Conservation (phyloP, 2,797 vertebrate species). For the Heterohyrax brucei region DNA sequence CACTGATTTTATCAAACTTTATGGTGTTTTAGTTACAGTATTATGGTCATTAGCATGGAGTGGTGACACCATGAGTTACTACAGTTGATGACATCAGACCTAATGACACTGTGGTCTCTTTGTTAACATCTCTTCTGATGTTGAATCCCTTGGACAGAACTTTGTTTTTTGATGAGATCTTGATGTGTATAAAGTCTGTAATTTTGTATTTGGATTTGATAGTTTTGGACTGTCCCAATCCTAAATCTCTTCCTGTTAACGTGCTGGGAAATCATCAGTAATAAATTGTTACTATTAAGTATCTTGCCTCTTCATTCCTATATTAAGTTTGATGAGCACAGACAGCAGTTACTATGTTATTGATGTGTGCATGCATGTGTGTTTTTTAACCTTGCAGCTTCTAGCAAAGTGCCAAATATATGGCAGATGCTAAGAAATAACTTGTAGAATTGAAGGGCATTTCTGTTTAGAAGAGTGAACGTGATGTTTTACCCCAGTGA, state of each 20-base stretch:
- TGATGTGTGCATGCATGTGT: background rate
- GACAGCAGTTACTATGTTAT: background rate
- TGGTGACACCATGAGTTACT: no score
- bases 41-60: no score
- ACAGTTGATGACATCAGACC: no score
- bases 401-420: background rate
- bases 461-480: constrained; percentile 54
- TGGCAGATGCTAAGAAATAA: constrained; percentile 58
- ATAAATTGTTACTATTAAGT: constrained; percentile 7
- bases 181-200: background rate
- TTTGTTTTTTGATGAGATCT: constrained; percentile 20
- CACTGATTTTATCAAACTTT: no score
- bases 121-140: background rate
- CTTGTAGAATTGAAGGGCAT: background rate
- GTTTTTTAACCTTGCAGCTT: background rate
- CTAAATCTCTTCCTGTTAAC: constrained; percentile 15
- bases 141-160: background rate
- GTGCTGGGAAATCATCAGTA: background rate
- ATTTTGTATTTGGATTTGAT: constrained; percentile 22
- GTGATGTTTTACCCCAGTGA: constrained; percentile 63
- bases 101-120: background rate
- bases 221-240: background rate
- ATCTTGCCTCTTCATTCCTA: constrained; percentile 1
- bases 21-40: no score
- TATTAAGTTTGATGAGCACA: background rate